phyloP scores from a whole-genome alignment of 2,113 vertebrate species.

The Apodemus sylvaticus region DNA sequence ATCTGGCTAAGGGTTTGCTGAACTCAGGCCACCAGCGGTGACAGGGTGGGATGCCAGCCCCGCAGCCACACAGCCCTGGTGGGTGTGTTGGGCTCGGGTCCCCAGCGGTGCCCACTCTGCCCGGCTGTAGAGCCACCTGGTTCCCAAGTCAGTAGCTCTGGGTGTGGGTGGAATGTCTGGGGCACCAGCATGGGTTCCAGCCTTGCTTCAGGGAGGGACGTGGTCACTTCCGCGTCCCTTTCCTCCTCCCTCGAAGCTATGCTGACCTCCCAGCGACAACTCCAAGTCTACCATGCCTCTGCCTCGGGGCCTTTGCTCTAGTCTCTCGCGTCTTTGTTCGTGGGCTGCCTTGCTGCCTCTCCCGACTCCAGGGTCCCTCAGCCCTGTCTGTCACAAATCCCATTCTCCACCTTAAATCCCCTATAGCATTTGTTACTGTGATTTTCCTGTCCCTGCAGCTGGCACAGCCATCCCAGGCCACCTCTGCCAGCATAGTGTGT shows the following conservation, averaged over 20 bases:
- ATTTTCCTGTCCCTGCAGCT: neutral
- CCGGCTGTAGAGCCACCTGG: neutral
- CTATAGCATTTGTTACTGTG: neutral
- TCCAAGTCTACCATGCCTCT: neutral
- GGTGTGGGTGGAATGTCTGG: neutral
- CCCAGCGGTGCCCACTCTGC: too few relatives aligned
- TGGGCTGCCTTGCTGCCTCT: too few relatives aligned
- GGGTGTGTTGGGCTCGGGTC: neutral
- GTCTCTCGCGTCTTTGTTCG: too few relatives aligned
- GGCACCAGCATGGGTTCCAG: conserved; percentile 34
- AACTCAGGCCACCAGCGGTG: neutral
- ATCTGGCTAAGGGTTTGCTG: neutral
- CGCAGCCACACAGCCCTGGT: neutral
- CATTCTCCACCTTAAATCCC: neutral
- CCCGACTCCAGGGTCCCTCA: neutral
- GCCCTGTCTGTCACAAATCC: neutral
- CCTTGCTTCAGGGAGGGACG: neutral
- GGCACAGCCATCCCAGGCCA: neutral
- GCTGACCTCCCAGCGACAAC: neutral
- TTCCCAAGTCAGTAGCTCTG: conserved; percentile 26
- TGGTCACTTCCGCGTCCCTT: neutral
- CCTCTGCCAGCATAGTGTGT: too few relatives aligned
- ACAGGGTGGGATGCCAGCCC: too few relatives aligned
- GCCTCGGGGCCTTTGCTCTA: neutral
- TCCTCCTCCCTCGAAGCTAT: neutral